Evolutionary conservation across 2,113 vertebrate genomes (phyloP).

Genomic region (Ochotona princeps): DNA sequence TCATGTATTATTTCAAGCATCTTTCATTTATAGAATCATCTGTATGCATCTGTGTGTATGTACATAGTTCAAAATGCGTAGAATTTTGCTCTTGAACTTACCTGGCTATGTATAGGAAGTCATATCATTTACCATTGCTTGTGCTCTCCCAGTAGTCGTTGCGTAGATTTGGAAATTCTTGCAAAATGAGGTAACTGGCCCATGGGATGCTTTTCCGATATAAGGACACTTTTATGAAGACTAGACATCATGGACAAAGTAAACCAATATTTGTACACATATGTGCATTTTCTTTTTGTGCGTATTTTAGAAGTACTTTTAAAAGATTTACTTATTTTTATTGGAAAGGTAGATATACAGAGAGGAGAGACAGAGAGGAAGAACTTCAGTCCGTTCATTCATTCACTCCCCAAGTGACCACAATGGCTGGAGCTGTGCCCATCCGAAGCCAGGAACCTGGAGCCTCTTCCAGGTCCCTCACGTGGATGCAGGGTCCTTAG

Average conservation of each 20-base stretch:
- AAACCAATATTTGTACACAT: neutral
- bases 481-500: too few species aligned
- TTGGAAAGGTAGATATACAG: too few species aligned
- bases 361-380: too few species aligned
- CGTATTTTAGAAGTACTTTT: too few species aligned
- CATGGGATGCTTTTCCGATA: neutral
- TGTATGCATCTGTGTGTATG: neutral
- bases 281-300: neutral
- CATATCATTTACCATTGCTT: neutral
- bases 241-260: conserved; percentile 1
- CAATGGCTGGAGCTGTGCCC: too few species aligned
- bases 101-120: neutral
- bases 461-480: too few species aligned
- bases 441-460: too few species aligned
- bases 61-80: neutral
- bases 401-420: too few species aligned
- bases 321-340: too few species aligned
- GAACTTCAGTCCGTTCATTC: too few species aligned
- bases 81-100: conserved; percentile 25
- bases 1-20: neutral
- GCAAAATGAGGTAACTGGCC: neutral
- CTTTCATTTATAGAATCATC: neutral
- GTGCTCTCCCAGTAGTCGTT: neutral
- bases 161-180: neutral
- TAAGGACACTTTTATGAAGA: neutral